Evolutionary conservation across 2,113 vertebrate genomes (phyloP).

Genomic region (Microcebus murinus): DNA sequence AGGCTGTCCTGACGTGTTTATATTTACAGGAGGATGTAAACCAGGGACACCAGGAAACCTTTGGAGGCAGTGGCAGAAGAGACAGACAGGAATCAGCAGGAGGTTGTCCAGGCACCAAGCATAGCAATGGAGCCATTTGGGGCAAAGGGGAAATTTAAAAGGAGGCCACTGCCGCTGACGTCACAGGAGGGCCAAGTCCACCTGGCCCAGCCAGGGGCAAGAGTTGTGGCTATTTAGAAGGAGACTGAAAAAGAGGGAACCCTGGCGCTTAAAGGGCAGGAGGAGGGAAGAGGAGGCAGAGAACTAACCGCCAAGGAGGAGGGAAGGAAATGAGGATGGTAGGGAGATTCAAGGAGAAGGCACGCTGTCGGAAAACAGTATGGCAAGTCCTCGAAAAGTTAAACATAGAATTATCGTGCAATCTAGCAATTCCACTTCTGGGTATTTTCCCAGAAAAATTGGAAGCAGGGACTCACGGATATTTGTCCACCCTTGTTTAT

Average conservation of each 20-base stretch:
- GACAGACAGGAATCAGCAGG: background rate
- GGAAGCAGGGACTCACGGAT: background rate
- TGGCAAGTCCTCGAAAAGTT: fast-evolving
- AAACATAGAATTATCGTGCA: background rate
- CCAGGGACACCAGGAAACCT: conserved; percentile 45
- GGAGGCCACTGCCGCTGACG: fast-evolving
- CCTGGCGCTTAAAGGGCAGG: background rate
- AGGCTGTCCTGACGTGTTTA: conserved; percentile 62
- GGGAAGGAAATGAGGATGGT: no score
- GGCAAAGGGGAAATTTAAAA: background rate
- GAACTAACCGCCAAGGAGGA: no score
- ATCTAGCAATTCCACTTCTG: background rate
- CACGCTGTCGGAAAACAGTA: background rate
- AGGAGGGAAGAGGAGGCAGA: background rate
- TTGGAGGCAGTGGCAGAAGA: background rate
- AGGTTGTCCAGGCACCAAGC: background rate
- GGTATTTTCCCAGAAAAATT: background rate
- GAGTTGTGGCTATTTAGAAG: background rate
- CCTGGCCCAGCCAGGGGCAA: fast-evolving
- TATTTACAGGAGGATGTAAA: conserved; percentile 38
- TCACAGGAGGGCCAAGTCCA: background rate
- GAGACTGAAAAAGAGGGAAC: background rate
- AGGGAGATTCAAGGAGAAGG: background rate
- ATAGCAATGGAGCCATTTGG: background rate
- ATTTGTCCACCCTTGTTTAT: fast-evolving